phyloP scores from a whole-genome alignment of 2,888 invertebrate genomes.

The Cryptosula pallasiana region DNA sequence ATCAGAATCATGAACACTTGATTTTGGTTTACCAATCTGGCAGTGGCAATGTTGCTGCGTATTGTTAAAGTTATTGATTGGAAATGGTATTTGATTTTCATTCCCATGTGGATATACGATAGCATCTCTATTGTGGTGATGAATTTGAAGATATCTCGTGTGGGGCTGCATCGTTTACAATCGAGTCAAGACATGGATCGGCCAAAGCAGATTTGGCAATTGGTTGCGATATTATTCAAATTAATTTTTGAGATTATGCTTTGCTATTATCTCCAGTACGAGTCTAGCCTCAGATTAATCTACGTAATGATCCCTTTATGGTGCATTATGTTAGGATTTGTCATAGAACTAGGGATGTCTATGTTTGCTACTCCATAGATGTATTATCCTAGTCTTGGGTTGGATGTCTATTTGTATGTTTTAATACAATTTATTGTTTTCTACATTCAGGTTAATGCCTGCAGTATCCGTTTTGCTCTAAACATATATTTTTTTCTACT shows the following conservation, averaged over 20 bases:
- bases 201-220: neutral
- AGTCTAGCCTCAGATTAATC: neutral
- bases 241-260: neutral
- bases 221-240: neutral
- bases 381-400: too few relatives aligned
- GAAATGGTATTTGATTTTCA: neutral
- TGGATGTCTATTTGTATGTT: too few relatives aligned
- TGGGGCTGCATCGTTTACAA: neutral
- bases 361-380: too few relatives aligned
- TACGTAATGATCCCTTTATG: neutral
- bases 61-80: neutral
- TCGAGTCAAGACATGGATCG: neutral
- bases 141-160: neutral
- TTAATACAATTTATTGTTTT: too few relatives aligned
- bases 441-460: too few relatives aligned
- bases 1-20: neutral
- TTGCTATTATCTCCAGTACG: neutral
- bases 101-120: constrained; percentile 15
- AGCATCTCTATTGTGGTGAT: neutral
- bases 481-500: too few relatives aligned
- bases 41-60: neutral
- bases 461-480: too few relatives aligned
- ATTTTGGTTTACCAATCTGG: neutral
- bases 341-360: neutral
- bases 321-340: neutral